Conservation (phyloP, 2,888 invertebrate species). For the Spodoptera picta region DNA sequence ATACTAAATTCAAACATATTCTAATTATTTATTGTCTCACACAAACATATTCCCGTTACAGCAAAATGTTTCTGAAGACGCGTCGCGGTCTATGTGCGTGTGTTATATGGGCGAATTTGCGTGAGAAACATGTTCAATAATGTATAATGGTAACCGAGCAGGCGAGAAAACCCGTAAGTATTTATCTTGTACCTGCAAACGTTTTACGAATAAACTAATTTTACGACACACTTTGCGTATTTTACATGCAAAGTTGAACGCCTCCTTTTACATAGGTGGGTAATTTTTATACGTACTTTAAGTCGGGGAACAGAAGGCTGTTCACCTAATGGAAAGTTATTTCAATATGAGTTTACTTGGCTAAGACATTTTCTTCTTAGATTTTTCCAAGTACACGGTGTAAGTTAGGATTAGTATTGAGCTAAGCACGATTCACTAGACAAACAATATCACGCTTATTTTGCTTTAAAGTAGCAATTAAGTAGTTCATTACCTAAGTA, state of each 20-base stretch:
- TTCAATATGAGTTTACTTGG: no score
- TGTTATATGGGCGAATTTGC: neutral
- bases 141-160: neutral
- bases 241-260: constrained; percentile 6
- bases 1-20: no score
- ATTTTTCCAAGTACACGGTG: no score
- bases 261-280: neutral
- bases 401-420: no score
- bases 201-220: constrained; percentile 13
- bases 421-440: no score
- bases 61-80: neutral
- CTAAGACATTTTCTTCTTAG: no score
- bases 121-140: neutral
- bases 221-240: constrained; percentile 7
- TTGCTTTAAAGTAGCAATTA: no score
- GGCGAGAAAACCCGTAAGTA: neutral
- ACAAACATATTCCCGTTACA: neutral
- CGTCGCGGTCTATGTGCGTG: constrained; percentile 1
- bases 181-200: constrained; percentile 1
- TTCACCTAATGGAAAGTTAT: no score
- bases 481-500: no score
- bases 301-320: no score
- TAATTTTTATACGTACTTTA: neutral
- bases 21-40: no score
- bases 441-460: no score